Evolutionary conservation across 2,888 invertebrate species (phyloP).

Genomic region (Diarsia brunnea): DNA sequence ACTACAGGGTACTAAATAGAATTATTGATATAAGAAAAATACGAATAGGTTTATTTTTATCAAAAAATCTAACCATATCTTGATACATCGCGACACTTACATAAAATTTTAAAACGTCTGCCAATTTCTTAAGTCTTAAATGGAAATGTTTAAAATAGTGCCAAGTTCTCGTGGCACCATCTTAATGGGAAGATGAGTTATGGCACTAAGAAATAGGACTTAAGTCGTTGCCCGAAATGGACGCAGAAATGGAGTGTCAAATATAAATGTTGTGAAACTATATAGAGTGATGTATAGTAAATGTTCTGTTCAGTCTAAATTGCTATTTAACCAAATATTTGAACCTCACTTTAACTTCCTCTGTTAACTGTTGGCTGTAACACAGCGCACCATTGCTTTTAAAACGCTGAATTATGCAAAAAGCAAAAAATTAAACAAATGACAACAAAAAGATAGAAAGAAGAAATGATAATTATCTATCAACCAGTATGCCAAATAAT

Average conservation of each 20-base stretch:
- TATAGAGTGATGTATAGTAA: neutral
- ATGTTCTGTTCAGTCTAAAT: neutral
- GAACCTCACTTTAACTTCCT: neutral
- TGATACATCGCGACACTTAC: neutral
- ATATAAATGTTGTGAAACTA: slow-evolving; percentile 18
- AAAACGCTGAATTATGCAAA: too few species aligned
- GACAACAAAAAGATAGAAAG: too few species aligned
- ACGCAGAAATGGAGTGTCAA: slow-evolving; percentile 39
- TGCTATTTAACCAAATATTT: neutral
- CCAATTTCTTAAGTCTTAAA: slow-evolving; percentile 52
- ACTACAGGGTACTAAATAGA: neutral
- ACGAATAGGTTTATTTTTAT: neutral
- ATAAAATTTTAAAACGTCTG: slow-evolving; percentile 32
- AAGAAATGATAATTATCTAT: too few species aligned
- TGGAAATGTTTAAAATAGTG: slow-evolving; percentile 43
- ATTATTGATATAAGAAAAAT: neutral
- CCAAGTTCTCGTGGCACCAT: slow-evolving; percentile 54
- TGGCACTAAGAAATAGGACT: slow-evolving; percentile 46
- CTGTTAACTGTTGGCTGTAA: neutral
- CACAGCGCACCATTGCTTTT: neutral
- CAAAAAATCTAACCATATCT: neutral
- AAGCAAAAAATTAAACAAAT: too few species aligned
- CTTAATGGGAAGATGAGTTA: slow-evolving; percentile 58
- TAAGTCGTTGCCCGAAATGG: slow-evolving; percentile 41
- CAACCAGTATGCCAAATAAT: too few species aligned